These are phyloP conservation scores for Thalassarche chlororhynchos DNA, from an alignment of 2,113 vertebrate species.

Conservation along the genomic window DNA sequence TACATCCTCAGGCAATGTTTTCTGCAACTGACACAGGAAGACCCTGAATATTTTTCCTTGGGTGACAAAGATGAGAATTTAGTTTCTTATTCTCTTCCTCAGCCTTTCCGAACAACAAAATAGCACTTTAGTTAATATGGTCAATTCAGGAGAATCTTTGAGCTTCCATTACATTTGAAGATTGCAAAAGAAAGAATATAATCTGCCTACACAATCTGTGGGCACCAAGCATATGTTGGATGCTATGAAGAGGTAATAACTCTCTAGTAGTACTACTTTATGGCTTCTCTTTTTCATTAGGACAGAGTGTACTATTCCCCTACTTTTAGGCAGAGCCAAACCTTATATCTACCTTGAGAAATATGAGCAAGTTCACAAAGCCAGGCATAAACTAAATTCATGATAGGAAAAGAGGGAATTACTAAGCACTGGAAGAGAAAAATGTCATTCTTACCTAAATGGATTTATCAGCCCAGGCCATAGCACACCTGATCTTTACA, in stretches of 20 bases:
- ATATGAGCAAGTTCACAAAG: not conserved
- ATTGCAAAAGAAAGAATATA: not conserved
- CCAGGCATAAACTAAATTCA: not conserved
- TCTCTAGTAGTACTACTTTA: not conserved
- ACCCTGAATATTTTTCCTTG: not conserved
- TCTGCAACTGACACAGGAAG: not conserved
- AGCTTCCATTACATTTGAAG: not conserved
- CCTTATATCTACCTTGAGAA: not conserved
- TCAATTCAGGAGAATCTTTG: not conserved
- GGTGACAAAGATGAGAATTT: not conserved
- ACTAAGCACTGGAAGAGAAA: not conserved
- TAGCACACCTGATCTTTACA: not conserved
- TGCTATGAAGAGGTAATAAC: not conserved
- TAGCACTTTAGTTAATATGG: not conserved
- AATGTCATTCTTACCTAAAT: not conserved
- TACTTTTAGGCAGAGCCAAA: not conserved
- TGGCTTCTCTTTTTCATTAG: not conserved
- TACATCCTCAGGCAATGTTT: not conserved
- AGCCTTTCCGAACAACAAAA: not conserved
- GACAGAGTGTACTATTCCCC: not conserved
- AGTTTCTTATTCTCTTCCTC: not conserved
- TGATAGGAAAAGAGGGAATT: not conserved
- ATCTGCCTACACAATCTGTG: not conserved
- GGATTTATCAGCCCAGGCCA: not conserved
- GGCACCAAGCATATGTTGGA: not conserved